These are phyloP conservation scores for Odontophorus gujanensis DNA, from an alignment of 2,113 vertebrate species.

Conservation along the genomic window DNA sequence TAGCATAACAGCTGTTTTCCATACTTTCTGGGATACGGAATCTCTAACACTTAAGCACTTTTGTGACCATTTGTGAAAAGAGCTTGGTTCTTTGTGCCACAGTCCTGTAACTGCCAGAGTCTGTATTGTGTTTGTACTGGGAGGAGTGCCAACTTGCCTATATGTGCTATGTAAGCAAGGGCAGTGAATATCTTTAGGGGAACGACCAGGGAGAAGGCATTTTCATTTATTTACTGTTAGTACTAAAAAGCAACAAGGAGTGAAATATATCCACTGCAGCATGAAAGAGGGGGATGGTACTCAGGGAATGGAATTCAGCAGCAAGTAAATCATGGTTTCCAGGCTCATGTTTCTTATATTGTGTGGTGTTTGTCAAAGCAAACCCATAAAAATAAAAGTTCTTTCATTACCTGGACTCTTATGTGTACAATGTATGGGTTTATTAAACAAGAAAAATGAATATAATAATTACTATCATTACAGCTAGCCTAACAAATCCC, in stretches of 20 bases:
- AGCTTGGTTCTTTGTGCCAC: neutral
- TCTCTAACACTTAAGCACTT: neutral
- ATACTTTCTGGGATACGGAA: neutral
- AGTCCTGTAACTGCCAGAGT: neutral
- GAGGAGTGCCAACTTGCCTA: neutral
- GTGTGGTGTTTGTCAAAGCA: neutral
- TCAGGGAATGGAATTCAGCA: neutral
- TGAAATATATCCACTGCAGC: constrained; percentile 11
- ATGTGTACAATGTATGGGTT: neutral
- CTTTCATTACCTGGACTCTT: neutral
- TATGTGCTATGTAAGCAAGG: neutral
- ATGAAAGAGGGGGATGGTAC: neutral
- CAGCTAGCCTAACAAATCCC: neutral
- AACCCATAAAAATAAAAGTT: neutral
- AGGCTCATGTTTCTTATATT: neutral
- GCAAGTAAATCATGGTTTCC: neutral
- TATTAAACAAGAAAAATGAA: neutral
- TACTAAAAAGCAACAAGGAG: neutral
- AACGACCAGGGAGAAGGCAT: constrained; percentile 1
- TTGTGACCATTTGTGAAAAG: constrained; percentile 23
- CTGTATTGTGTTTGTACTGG: neutral
- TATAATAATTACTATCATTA: neutral
- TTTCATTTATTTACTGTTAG: constrained; percentile 32
- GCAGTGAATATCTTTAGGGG: neutral
- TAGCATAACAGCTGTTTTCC: constrained; percentile 29